Base-by-base conservation (phyloP, 2,797 vertebrate species). In the Sebastes steindachneri region DNA sequence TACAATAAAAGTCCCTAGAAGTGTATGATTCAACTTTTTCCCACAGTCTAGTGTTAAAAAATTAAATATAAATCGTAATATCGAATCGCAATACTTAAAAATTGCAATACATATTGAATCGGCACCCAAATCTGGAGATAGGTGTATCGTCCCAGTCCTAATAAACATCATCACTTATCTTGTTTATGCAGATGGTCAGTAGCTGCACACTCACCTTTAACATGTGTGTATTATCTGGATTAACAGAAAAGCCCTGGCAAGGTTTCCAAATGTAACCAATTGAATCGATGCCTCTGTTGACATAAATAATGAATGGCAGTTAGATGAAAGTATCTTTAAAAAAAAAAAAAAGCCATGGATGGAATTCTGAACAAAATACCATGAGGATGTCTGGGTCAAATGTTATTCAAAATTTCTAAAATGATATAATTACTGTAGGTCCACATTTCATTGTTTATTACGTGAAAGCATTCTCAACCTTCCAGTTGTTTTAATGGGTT, bases 1-100 rank as follows among this genome's bases (percentile, higher is more conserved):
- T 41, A 41, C 3, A 41, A 41, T 41, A 15, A 41, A 41, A 41
- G 37, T 41, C 37, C 37, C 37, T 41, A 41, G 37, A 41, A 41
- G 37, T 41, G 37, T 41, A 41, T 41, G 37, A 41, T 41, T 41
- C 0, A 15, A 41, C 0, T 41, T 41, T 0, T 41, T 14, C 37
- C 37, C 12, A 0, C 0, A 12, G 37, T 6, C 37, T 15, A 15
- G 37, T 41, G 37, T 41, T 15, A 41, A 41, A 15, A 35, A 33
- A 23, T 23, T 23, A 2, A 23, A 23, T 23, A 23, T 33, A 33
- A 9, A 33, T 33, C 9, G 1, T 37, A 37, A 14, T 37, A 37
- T 37, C 12, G 35, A 41, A 41, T 41, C 37, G 12, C 12, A 41
- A 41, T 41, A 2, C 37, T 41, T 41, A 41, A 41, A 41, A 41